Conservation (phyloP, 2,797 vertebrate genomes). For the Microctenopoma steveboyesi region DNA sequence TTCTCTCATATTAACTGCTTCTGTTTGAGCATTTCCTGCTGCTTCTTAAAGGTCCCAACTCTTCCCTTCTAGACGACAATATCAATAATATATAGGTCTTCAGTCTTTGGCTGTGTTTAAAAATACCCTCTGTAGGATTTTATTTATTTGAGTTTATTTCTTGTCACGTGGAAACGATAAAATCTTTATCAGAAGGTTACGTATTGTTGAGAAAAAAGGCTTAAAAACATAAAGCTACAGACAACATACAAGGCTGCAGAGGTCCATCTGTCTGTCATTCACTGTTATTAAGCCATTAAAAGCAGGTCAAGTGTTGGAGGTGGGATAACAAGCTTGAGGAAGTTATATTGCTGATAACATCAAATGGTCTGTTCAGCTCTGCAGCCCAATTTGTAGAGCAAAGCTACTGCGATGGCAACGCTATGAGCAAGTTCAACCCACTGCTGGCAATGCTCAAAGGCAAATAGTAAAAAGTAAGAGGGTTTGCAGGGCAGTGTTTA, state of each 20-base stretch:
- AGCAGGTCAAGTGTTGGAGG: slow-evolving; percentile 55
- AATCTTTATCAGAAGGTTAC: slow-evolving; percentile 11
- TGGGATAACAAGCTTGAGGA: slow-evolving; percentile 38
- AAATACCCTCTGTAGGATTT: not conserved
- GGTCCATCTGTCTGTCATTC: not conserved
- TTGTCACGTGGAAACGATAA: slow-evolving; percentile 9
- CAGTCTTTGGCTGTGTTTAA: not conserved
- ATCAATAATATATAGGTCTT: not conserved
- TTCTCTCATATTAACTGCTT: not conserved
- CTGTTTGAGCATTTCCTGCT: not conserved
- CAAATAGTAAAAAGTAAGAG: slow-evolving; percentile 37
- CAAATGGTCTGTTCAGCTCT: slow-evolving; percentile 26
- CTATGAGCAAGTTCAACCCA: slow-evolving; percentile 24
- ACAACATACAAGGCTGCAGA: not conserved
- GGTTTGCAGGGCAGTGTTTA: slow-evolving; percentile 44
- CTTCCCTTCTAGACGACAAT: not conserved
- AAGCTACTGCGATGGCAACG: slow-evolving; percentile 35
- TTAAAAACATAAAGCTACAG: slow-evolving; percentile 35
- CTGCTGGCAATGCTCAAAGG: slow-evolving; percentile 46
- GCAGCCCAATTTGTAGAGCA: slow-evolving; percentile 43
- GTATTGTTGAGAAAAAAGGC: slow-evolving; percentile 18
- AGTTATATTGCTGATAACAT: slow-evolving; percentile 47
- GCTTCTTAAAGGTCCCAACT: not conserved
- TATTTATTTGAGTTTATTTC: not conserved
- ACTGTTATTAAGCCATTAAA: slow-evolving; percentile 29